Conservation (phyloP, 2,113 vertebrate species). For the Nannobrachium achirus region DNA sequence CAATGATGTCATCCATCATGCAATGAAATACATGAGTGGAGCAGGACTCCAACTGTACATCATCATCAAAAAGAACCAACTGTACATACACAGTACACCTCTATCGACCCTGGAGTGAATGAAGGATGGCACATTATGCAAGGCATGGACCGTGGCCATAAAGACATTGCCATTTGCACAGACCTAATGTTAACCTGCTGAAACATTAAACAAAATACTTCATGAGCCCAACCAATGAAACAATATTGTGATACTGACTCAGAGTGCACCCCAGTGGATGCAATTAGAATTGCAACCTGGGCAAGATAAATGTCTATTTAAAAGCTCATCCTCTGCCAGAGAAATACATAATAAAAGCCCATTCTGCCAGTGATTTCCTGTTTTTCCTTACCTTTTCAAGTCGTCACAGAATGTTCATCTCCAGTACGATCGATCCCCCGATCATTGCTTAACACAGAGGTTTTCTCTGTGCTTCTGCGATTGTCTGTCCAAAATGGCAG, state of each 20-base stretch:
- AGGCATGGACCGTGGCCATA: not conserved
- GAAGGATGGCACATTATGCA: not conserved
- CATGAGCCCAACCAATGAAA: slow-evolving; percentile 20
- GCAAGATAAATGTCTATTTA: slow-evolving; percentile 22
- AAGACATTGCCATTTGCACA: not conserved
- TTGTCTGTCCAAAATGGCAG: too few species aligned
- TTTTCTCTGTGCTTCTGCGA: too few species aligned
- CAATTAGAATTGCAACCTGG: slow-evolving; percentile 10
- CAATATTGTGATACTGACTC: slow-evolving; percentile 27
- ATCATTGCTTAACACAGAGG: too few species aligned
- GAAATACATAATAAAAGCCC: too few species aligned
- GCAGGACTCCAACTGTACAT: slow-evolving; percentile 15
- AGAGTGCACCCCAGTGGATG: slow-evolving; percentile 50
- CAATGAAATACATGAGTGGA: slow-evolving; percentile 6
- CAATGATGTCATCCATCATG: not conserved
- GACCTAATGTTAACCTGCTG: not conserved
- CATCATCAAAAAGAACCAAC: slow-evolving; percentile 33
- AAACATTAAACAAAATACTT: slow-evolving; percentile 10
- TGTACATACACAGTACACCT: not conserved
- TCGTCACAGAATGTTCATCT: too few species aligned
- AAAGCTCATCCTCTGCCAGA: too few species aligned
- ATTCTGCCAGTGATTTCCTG: too few species aligned
- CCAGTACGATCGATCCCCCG: too few species aligned
- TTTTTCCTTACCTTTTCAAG: too few species aligned
- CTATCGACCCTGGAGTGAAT: not conserved